These are phyloP conservation scores for Anthoptus insignis DNA, from an alignment of 2,888 invertebrate genomes.

Conservation along the genomic window DNA sequence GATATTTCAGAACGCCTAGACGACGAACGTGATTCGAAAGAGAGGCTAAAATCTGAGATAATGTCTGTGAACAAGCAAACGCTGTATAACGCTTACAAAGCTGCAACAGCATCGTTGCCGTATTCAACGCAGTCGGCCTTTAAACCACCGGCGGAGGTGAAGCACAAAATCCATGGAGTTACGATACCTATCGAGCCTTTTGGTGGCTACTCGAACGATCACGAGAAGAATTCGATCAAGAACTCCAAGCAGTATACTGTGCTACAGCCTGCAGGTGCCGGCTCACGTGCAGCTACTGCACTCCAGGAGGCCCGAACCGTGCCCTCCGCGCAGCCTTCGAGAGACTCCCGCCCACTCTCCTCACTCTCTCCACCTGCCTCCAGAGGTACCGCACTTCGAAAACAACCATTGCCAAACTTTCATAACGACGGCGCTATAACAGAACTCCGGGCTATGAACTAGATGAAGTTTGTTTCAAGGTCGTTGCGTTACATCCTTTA, in stretches of 20 bases:
- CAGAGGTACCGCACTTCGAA: slow-evolving; percentile 88
- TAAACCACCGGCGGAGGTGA: slow-evolving; percentile 91
- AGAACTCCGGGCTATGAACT: slow-evolving; percentile 77
- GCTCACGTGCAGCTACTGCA: slow-evolving; percentile 93
- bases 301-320: slow-evolving; percentile 91
- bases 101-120: slow-evolving; percentile 86
- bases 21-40: slow-evolving; percentile 81
- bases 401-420: slow-evolving; percentile 77
- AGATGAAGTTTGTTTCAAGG: slow-evolving; percentile 83
- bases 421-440: slow-evolving; percentile 79
- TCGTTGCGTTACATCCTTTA: slow-evolving; percentile 52
- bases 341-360: slow-evolving; percentile 78
- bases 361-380: slow-evolving; percentile 92
- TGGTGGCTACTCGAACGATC: slow-evolving; percentile 89
- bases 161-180: slow-evolving; percentile 78
- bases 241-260: slow-evolving; percentile 95
- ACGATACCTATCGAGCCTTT: slow-evolving; percentile 90
- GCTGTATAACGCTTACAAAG: slow-evolving; percentile 84
- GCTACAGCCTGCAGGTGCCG: slow-evolving; percentile 93
- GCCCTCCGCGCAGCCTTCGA: slow-evolving; percentile 81
- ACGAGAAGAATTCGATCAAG: slow-evolving; percentile 71
- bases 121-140: slow-evolving; percentile 94
- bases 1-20: slow-evolving; percentile 92
- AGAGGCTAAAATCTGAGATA: slow-evolving; percentile 83
- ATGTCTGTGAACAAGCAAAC: slow-evolving; percentile 83